A percentile compares a stretch with the other conserved stretches of the same genome.
Conservation (phyloP, 2,113 vertebrate species). For the Dipodomys ordii region DNA sequence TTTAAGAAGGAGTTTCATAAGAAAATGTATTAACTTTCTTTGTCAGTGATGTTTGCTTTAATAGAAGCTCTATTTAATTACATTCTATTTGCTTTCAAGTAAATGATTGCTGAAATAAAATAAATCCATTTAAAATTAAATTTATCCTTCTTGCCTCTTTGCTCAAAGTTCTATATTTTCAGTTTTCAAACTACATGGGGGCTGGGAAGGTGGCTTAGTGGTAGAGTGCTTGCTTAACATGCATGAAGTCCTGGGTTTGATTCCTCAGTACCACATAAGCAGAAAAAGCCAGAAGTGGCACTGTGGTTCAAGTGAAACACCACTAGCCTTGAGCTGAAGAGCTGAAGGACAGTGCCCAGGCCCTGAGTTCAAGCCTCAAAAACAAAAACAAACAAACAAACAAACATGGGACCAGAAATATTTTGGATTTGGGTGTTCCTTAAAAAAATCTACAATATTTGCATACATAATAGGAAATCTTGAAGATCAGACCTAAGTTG, state of each 20-base stretch:
- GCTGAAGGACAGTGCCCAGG: too few relatives aligned
- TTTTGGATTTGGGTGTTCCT: not conserved
- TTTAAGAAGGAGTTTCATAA: slow-evolving; percentile 34
- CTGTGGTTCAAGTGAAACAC: too few relatives aligned
- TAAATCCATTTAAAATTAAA: slow-evolving; percentile 12
- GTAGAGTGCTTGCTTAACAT: too few relatives aligned
- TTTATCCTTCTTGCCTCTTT: not conserved
- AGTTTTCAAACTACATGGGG: not conserved
- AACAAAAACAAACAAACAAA: too few relatives aligned
- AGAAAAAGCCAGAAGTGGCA: too few relatives aligned
- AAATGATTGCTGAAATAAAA: slow-evolving; percentile 18
- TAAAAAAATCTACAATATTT: not conserved
- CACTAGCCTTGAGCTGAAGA: too few relatives aligned
- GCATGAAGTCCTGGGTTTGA: too few relatives aligned
- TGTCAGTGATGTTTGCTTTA: slow-evolving; percentile 47
- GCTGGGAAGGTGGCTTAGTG: too few relatives aligned
- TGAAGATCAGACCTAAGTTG: not conserved
- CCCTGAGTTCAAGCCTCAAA: too few relatives aligned
- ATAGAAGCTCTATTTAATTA: slow-evolving; percentile 33
- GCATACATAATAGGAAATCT: not conserved
- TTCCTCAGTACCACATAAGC: too few relatives aligned
- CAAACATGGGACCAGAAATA: not conserved
- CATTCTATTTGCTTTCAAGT: slow-evolving; percentile 52
- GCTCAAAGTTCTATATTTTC: not conserved
- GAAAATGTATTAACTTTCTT: not conserved